Percentiles rank a stretch among this genome's conserved stretches.
phyloP scores from a whole-genome alignment of 2,797 vertebrate genomes.

The Lycodopsis pacificus region DNA sequence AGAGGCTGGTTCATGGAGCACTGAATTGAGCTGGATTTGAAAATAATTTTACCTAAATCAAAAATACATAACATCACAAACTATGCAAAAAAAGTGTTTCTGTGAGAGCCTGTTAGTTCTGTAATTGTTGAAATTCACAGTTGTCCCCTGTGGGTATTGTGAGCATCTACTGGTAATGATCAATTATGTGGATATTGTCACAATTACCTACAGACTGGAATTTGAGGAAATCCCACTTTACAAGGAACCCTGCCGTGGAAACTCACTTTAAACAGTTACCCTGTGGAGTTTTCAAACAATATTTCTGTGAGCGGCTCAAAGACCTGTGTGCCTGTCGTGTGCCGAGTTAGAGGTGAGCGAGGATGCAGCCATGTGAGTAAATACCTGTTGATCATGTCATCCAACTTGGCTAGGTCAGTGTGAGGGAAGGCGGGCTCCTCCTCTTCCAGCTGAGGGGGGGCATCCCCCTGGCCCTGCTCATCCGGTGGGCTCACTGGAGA shows the following conservation, averaged over 20 bases:
- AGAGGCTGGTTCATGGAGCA: background rate
- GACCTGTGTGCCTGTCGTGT: background rate
- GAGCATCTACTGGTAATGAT: background rate
- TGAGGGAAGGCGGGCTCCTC: constrained; percentile 99
- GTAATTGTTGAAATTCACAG: background rate
- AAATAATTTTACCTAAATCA: background rate
- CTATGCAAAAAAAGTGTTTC: background rate
- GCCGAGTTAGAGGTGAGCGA: background rate
- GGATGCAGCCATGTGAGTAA: background rate
- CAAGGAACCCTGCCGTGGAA: background rate
- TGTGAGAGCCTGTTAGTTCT: too few species aligned
- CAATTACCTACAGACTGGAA: background rate
- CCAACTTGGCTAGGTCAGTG: constrained; percentile 98
- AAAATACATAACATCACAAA: background rate
- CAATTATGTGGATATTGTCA: background rate
- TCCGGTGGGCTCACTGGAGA: constrained; percentile 97
- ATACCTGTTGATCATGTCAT: constrained; percentile 99
- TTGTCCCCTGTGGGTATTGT: background rate
- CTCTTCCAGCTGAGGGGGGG: constrained; percentile 94
- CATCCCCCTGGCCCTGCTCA: constrained; percentile 93
- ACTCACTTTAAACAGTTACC: background rate
- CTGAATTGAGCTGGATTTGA: background rate
- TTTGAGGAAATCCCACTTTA: background rate
- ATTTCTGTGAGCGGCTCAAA: too few species aligned
- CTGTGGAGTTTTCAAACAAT: background rate